Conservation (phyloP, 2,888 invertebrate species). For the Glyphotaelius pellucidus region DNA sequence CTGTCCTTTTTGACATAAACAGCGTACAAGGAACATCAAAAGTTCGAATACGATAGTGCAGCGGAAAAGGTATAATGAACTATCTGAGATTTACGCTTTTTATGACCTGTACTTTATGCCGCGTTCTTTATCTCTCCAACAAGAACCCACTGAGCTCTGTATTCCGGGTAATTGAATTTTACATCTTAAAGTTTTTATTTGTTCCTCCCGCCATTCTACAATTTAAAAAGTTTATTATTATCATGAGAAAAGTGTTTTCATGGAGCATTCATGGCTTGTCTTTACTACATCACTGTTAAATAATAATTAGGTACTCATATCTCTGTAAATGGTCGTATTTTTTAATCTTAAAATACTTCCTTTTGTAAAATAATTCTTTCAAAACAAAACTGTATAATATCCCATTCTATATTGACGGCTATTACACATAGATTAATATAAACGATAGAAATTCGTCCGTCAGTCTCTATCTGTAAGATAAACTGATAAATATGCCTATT, state of each 20-base stretch:
- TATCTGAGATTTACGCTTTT: constrained; percentile 38
- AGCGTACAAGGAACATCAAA: constrained; percentile 12
- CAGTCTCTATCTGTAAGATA: neutral
- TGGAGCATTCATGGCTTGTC: neutral
- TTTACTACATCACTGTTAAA: neutral
- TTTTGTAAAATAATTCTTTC: too few relatives aligned
- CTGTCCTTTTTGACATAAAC: neutral
- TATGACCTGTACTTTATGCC: constrained; percentile 20
- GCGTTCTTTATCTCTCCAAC: constrained; percentile 30
- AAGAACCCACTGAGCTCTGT: constrained; percentile 33
- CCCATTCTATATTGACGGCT: too few relatives aligned
- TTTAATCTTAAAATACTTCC: too few relatives aligned
- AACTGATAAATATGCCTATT: neutral
- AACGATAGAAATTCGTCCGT: neutral
- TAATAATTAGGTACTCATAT: neutral
- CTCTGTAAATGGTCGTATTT: neutral
- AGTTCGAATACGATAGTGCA: constrained; percentile 21
- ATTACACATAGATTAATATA: neutral
- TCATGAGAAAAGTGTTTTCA: constrained; percentile 9
- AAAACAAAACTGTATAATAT: neutral
- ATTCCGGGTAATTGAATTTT: constrained; percentile 41
- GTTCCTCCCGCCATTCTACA: neutral
- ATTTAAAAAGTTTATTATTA: constrained; percentile 11
- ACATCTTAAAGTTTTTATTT: constrained; percentile 41
- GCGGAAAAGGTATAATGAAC: constrained; percentile 31